A percentile compares a stretch with the other conserved stretches of the same genome.
Evolutionary conservation across 2,797 vertebrate species (phyloP).

Genomic region (Lacerta bilineata): DNA sequence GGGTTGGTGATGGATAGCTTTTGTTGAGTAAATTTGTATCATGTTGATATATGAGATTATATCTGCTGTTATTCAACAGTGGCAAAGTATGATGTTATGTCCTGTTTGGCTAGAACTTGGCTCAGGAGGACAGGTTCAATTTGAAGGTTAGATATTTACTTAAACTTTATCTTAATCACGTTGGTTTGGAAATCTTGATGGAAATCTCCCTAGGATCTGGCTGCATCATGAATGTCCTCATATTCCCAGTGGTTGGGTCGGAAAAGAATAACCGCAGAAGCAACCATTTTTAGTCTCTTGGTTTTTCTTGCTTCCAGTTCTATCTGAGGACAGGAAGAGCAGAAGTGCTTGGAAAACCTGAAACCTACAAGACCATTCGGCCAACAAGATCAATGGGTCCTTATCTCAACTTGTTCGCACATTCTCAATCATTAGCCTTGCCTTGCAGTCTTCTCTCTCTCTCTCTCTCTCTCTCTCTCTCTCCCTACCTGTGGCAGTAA

Average conservation of each 20-base stretch:
- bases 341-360: constrained; percentile 54
- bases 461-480: background rate
- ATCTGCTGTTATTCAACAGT: constrained; percentile 23
- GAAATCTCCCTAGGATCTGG: constrained; percentile 52
- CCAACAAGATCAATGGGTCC: constrained; percentile 13
- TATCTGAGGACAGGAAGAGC: constrained; percentile 53
- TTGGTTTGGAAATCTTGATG: constrained; percentile 50
- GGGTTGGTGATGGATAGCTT: background rate
- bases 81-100: background rate
- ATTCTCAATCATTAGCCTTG: constrained; percentile 24
- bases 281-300: constrained; percentile 67
- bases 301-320: constrained; percentile 61
- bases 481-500: constrained; percentile 38
- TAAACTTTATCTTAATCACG: constrained; percentile 51
- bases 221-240: constrained; percentile 27
- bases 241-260: constrained; percentile 62
- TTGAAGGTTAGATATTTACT: constrained; percentile 48
- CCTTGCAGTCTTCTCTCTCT: background rate
- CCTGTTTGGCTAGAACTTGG: constrained; percentile 26
- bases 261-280: constrained; percentile 63
- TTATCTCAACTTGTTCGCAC: constrained; percentile 24
- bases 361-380: constrained; percentile 43
- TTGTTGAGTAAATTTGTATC: background rate
- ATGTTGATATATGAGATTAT: background rate
- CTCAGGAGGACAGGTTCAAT: constrained; percentile 30